Evolutionary conservation across 2,797 vertebrate species (phyloP).

Genomic region (Spheniscus humboldti): DNA sequence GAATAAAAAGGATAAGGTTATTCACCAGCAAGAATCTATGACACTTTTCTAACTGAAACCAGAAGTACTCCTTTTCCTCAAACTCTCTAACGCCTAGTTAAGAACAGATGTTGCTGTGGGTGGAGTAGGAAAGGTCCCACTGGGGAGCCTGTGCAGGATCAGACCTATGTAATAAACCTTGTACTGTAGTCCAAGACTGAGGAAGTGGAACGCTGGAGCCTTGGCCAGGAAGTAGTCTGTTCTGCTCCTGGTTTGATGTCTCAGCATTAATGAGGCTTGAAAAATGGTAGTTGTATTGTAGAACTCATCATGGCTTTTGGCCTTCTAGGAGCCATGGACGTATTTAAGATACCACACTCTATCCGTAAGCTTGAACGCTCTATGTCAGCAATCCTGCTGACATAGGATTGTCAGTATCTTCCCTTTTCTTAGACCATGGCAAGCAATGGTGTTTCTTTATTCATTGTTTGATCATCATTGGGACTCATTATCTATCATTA

Average conservation of each 20-base stretch:
- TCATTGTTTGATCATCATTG: not conserved
- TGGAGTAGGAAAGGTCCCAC: not conserved
- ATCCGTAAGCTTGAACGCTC: fast-evolving
- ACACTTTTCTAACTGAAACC: not conserved
- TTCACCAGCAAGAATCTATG: not conserved
- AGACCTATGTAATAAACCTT: not conserved
- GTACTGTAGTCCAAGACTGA: not conserved
- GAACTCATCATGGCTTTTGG: not conserved
- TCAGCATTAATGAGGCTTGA: not conserved
- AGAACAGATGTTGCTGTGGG: not conserved
- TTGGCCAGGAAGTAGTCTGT: not conserved
- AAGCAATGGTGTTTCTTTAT: not conserved
- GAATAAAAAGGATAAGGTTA: not conserved
- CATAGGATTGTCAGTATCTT: not conserved
- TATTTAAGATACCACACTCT: not conserved
- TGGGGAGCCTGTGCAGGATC: not conserved
- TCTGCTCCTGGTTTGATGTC: not conserved
- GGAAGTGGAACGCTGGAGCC: not conserved
- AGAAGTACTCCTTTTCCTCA: not conserved
- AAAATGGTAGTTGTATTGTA: not conserved
- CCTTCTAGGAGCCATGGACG: not conserved
- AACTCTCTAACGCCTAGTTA: not conserved
- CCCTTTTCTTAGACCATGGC: not conserved
- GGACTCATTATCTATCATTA: not conserved
- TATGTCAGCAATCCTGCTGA: not conserved